Evolutionary conservation across 1,140 invertebrate genomes (phyloP).

Genomic region (Papilio polyxenes): DNA sequence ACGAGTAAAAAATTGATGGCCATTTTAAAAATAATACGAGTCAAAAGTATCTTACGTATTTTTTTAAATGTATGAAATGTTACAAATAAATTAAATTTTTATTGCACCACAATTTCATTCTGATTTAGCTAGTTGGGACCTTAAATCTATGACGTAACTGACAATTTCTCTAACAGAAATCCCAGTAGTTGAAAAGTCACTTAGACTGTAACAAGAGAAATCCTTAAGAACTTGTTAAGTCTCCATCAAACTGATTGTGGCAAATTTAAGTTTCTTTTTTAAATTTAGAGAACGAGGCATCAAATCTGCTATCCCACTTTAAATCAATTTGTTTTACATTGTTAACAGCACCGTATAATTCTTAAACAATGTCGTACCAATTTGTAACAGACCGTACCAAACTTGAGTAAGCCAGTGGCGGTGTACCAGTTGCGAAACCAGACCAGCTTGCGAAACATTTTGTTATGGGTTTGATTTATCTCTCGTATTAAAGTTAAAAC

Average conservation of each 20-base stretch:
- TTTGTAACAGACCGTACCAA: conserved; percentile 26
- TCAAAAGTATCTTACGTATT: too few relatives aligned
- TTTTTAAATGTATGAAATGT: too few relatives aligned
- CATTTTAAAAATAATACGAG: background rate
- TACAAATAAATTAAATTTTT: too few relatives aligned
- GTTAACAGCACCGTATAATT: background rate
- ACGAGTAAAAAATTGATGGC: background rate
- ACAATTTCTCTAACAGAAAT: too few relatives aligned
- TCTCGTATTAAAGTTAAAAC: conserved; percentile 24
- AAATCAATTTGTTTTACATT: conserved; percentile 20
- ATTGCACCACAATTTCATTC: too few relatives aligned
- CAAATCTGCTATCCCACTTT: background rate
- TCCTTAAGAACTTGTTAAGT: too few relatives aligned
- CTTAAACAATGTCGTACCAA: conserved; percentile 9
- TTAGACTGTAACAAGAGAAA: background rate
- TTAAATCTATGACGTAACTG: too few relatives aligned
- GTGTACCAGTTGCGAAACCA: conserved; percentile 20
- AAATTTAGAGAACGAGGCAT: background rate
- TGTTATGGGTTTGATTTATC: conserved; percentile 21
- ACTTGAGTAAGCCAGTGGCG: conserved; percentile 13
- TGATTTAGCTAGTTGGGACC: too few relatives aligned
- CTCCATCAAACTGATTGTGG: too few relatives aligned
- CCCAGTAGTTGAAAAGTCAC: background rate
- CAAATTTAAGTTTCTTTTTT: background rate
- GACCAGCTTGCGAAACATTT: conserved; percentile 2